Conservation (phyloP, 2,113 vertebrate species). For the Rostratula benghalensis region DNA sequence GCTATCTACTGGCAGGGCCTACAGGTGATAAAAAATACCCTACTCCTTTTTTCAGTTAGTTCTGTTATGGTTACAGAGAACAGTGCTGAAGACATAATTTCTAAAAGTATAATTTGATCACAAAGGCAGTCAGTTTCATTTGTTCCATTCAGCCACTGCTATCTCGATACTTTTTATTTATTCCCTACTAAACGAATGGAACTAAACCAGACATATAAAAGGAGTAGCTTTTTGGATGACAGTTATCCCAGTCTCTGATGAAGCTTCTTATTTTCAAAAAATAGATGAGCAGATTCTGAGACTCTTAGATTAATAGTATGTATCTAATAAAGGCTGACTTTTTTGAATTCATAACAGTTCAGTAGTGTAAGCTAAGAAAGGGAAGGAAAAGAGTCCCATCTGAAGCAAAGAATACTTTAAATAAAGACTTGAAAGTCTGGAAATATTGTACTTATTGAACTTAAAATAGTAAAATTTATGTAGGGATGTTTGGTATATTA, state of each 20-base stretch:
- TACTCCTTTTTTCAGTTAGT: background rate
- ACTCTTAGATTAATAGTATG: background rate
- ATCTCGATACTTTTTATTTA: background rate
- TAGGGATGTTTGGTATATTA: background rate
- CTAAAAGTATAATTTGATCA: background rate
- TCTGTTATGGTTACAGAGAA: background rate
- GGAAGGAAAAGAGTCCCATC: background rate
- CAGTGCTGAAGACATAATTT: background rate
- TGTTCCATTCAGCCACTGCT: background rate
- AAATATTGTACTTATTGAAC: background rate
- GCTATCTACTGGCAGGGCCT: background rate
- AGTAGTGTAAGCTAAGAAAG: background rate
- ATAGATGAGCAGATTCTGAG: background rate
- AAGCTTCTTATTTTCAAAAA: background rate
- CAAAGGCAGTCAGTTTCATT: background rate
- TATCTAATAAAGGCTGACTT: background rate
- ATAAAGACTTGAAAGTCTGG: background rate
- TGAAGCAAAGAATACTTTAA: background rate
- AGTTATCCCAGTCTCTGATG: background rate
- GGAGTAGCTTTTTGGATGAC: background rate
- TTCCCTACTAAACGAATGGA: background rate
- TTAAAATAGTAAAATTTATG: background rate
- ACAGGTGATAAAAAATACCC: background rate
- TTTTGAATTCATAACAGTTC: background rate
- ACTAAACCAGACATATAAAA: background rate